Evolutionary conservation across 2,888 invertebrate species (phyloP), one percentile per base, ranked within the genome.

Genomic region (Aplocera efformata): DNA sequence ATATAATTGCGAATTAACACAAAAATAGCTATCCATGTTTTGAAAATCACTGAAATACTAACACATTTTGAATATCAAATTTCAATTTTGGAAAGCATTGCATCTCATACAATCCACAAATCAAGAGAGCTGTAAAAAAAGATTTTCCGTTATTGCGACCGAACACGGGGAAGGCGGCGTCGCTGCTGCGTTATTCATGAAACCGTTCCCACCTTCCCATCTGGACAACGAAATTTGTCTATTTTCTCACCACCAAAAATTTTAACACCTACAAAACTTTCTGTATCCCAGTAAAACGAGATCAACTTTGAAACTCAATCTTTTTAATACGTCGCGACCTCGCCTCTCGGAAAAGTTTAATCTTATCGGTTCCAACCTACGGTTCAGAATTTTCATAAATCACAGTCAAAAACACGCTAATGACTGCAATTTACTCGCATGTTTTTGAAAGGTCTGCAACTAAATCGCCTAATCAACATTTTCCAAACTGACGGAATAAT

Each of bases 111-210:
- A 55, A 52, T 52, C 51, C 47, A 60, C 62, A 68, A 72, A 68
- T 74, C 71, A 67, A 58, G 57, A 58, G 64, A 69, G 54, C 55
- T 63, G 66, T 66, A 65, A 65, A 69, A n/a, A 64, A 69, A 63
- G 60, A 60, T 61, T 62, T 60, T 56, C 56, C 63, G 58, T 67
- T 72, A 77, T 75, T 72, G 71, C 68, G 62, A 63, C 50, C 51
- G 60, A 64, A 77, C 79, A 78, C 59, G 65, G 68, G 63, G 71
- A 72, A 74, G 79, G 79, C 76, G 77, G 72, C 60, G 67, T 63
- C 65, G 53, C 62, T 67, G 47, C 57, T 79, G 72, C 67, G 63
- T 79, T 79, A 79, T 79, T 79, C 79, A 79, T 79, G 73, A 77
- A 61, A 35, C 55, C 59, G 62, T 54, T 57, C 52, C 60, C 64